Evolutionary conservation across 2,113 vertebrate species (phyloP).

Genomic region (Stomatorhinus ivindoensis): DNA sequence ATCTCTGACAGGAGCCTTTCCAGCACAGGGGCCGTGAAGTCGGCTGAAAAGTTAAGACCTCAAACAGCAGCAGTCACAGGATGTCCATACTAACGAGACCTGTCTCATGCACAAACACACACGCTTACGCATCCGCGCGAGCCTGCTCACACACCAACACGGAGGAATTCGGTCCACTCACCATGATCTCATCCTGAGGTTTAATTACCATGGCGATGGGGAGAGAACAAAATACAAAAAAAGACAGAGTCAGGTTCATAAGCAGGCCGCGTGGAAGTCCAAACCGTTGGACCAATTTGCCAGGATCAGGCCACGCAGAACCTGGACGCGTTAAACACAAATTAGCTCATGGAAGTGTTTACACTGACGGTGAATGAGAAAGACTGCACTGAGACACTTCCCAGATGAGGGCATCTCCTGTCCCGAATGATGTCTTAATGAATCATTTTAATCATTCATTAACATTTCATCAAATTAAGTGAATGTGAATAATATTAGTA

Average conservation of each 20-base stretch:
- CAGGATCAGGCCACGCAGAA: neutral
- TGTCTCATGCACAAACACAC: neutral
- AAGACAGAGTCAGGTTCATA: slow-evolving; percentile 19
- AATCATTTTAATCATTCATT: neutral
- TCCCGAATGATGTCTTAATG: neutral
- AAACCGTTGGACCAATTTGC: neutral
- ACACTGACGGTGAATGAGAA: neutral
- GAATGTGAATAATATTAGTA: neutral
- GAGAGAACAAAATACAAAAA: slow-evolving; percentile 62
- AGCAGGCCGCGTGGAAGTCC: neutral
- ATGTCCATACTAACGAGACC: neutral
- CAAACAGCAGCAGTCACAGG: neutral
- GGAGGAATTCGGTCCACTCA: slow-evolving; percentile 61
- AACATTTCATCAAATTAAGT: neutral
- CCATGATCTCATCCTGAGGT: slow-evolving; percentile 83
- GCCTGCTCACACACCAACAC: neutral
- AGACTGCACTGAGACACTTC: neutral
- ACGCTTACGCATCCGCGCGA: neutral
- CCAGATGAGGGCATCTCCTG: neutral
- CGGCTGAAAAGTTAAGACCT: neutral
- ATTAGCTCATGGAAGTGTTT: neutral
- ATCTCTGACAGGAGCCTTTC: neutral
- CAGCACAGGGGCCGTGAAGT: neutral
- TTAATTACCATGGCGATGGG: slow-evolving; percentile 74
- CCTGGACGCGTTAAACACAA: neutral